Evolutionary conservation across 1,140 invertebrate species (phyloP), one percentile per base, ranked within the genome.

Genomic region (Cardiocondyla obscurior): DNA sequence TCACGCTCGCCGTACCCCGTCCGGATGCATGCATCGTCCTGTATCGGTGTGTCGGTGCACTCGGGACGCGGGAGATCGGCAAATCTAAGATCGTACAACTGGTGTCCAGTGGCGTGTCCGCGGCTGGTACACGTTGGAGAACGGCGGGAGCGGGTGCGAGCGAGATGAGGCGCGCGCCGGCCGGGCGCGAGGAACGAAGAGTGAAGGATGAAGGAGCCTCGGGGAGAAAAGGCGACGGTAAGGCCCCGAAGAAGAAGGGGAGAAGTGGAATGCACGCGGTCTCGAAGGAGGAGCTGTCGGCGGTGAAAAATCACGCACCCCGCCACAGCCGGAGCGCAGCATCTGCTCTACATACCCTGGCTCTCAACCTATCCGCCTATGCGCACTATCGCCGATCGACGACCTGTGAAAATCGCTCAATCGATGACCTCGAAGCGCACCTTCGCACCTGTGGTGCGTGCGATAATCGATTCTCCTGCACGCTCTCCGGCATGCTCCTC

Each of bases 311-410:
- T 92, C 91, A 91, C 87, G 89, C 91, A 91, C 86, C 89, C 89
- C 84, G 88, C 89, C 74, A 81, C 62, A 70, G 84, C 82, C 85
- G 85, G 62, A 51, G 62, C 62, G 77, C 85, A 91, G 89, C 91
- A 92, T 92, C 91, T 92, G 92, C 92, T 92, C 92, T 92, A 92
- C 90, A 92, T 92, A 92, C 89, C 87, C 90, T 84, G 91, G 90
- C 90, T 92, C 91, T 92, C 91, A 92, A 92, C 91, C 85, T 89
- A 74, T 49, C 28, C 39, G 42, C 72, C 55, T 55, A 77, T 12
- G 33, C 25, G 28, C 22, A 7, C 30, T 62, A 2, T 46, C 60
- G 33, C 39, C 69, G 55, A 70, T 39, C 73, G 73, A 46, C 39
- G 70, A 77, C 79, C 64, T 58, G 64, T 51, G 51, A 60, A 76